phyloP scores from a whole-genome alignment of 1,140 invertebrate genomes.

The Penaeus vannamei region DNA sequence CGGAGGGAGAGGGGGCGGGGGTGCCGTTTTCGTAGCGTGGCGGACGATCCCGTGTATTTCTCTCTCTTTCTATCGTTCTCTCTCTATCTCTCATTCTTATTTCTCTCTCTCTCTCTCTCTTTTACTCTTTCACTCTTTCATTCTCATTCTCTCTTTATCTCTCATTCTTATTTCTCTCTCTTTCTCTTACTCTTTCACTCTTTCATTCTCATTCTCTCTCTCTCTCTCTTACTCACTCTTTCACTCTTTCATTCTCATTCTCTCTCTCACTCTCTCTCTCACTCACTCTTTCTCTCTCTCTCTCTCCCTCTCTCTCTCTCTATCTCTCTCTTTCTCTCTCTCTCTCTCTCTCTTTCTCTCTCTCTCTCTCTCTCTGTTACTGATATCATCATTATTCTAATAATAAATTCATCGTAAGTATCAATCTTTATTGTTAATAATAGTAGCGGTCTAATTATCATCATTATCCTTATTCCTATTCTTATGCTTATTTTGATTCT shows the following conservation, averaged over 20 bases:
- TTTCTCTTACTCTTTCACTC: background rate
- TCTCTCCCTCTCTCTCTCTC: background rate
- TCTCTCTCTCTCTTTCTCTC: background rate
- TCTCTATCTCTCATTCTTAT: no score
- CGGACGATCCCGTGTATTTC: no score
- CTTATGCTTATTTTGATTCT: no score
- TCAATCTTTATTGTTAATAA: no score
- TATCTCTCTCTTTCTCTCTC: constrained; percentile 2
- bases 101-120: no score
- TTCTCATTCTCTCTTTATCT: background rate
- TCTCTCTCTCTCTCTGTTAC: background rate
- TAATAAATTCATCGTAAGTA: no score
- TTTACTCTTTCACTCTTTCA: background rate
- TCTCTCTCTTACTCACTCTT: background rate
- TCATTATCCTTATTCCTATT: no score
- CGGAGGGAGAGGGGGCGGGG: no score
- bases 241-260: background rate
- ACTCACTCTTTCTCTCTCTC: background rate
- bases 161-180: background rate
- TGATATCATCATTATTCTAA: background rate
- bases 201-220: background rate
- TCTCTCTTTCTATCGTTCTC: no score
- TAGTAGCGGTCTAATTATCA: no score
- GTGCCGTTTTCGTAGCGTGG: no score
- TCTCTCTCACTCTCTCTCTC: constrained; percentile 25